Evolutionary conservation across 2,888 invertebrate genomes (phyloP).

Genomic region (Epistrophe eligans): DNA sequence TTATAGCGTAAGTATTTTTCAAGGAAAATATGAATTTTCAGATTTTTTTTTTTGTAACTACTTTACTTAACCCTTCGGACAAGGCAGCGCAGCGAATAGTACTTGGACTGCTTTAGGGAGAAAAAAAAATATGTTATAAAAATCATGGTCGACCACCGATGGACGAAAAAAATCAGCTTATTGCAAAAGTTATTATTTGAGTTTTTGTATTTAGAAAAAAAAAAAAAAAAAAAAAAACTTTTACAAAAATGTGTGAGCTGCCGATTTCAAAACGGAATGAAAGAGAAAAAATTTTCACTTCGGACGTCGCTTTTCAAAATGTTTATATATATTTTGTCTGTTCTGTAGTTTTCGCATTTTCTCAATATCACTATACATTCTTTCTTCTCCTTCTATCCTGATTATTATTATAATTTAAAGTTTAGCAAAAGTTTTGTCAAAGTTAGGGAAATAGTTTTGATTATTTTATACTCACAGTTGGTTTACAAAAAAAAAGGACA

Average conservation of each 20-base stretch:
- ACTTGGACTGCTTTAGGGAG: not conserved
- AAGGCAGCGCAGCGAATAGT: conserved; percentile 3
- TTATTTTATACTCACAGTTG: conserved; percentile 64
- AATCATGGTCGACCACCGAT: conserved; percentile 51
- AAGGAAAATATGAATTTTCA: conserved; percentile 69
- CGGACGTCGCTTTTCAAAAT: conserved; percentile 12
- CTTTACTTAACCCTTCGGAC: conserved; percentile 46
- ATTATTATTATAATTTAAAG: conserved; percentile 74
- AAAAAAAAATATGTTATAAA: conserved; percentile 24
- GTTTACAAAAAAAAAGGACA: conserved; percentile 19
- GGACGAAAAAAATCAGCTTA: conserved; percentile 65
- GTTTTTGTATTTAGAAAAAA: conserved; percentile 24
- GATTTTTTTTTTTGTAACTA: conserved; percentile 38
- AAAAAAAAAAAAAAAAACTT: conserved; percentile 40
- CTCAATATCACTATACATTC: conserved; percentile 1
- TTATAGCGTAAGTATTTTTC: conserved; percentile 67
- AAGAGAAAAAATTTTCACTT: not conserved
- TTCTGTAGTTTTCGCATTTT: conserved; percentile 7
- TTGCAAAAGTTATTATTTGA: conserved; percentile 75
- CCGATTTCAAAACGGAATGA: conserved; percentile 39
- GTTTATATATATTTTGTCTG: not conserved
- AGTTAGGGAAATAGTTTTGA: conserved; percentile 70
- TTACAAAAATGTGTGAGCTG: conserved; percentile 17
- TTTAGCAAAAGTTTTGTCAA: conserved; percentile 62
- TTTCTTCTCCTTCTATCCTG: conserved; percentile 1